A percentile compares a stretch with the other conserved stretches of the same genome.
These are phyloP conservation scores for Chaetodon auriga DNA, from an alignment of 2,113 vertebrate genomes.

Conservation along the genomic window DNA sequence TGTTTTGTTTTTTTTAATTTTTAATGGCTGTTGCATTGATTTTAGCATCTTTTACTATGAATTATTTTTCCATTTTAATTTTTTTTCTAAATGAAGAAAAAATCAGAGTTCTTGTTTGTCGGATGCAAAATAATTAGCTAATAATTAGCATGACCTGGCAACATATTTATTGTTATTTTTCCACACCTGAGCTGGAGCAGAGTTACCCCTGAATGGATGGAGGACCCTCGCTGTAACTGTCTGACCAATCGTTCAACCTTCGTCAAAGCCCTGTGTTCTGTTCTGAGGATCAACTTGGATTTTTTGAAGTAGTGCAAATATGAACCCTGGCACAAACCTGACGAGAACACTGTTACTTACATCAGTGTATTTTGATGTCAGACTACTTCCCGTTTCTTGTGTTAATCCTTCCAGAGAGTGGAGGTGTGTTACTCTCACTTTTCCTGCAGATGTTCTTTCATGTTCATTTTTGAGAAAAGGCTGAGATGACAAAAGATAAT, in stretches of 20 bases:
- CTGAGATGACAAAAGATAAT: conserved; percentile 57
- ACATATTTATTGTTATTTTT: not conserved
- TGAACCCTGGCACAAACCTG: not conserved
- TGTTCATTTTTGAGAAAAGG: conserved; percentile 40
- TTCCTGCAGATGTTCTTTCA: conserved; percentile 4
- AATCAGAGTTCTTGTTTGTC: not conserved
- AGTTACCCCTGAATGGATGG: not conserved
- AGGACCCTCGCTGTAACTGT: not conserved
- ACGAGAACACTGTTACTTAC: not conserved
- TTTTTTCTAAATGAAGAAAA: not conserved
- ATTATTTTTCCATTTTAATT: not conserved
- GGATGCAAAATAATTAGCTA: not conserved
- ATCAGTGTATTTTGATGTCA: not conserved
- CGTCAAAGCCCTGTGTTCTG: not conserved
- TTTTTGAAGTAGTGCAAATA: not conserved
- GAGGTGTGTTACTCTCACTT: conserved; percentile 1
- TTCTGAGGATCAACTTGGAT: not conserved
- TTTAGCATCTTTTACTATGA: not conserved
- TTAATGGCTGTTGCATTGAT: not conserved
- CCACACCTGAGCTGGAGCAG: no score
- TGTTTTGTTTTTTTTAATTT: not conserved
- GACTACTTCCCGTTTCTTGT: not conserved
- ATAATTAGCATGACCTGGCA: not conserved
- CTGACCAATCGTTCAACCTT: not conserved
- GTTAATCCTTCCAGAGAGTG: not conserved